These are phyloP conservation scores for Epinephelus malabaricus DNA, from an alignment of 2,797 vertebrate species.

Conservation along the genomic window DNA sequence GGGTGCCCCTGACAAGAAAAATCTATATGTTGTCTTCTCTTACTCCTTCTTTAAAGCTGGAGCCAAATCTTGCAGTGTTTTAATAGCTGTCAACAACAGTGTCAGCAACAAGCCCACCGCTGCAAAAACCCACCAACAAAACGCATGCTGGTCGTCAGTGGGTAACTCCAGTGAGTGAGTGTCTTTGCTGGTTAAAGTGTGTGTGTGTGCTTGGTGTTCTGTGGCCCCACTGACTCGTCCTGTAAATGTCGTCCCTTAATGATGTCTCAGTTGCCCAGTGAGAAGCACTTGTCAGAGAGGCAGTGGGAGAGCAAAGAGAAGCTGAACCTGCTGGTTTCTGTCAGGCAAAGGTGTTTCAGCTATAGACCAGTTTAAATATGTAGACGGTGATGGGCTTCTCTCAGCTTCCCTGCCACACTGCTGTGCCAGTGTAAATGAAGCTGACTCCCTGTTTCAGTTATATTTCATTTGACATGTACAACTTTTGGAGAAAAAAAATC, in stretches of 20 bases:
- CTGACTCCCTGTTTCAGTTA: neutral
- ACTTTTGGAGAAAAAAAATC: neutral
- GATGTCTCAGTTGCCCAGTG: slow-evolving; percentile 76
- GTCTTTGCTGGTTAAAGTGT: slow-evolving; percentile 34
- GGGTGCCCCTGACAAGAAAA: slow-evolving; percentile 85
- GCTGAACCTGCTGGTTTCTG: slow-evolving; percentile 45
- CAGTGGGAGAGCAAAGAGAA: slow-evolving; percentile 41
- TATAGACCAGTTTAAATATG: slow-evolving; percentile 51
- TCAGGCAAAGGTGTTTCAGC: slow-evolving; percentile 46
- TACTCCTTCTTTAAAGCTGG: slow-evolving; percentile 80
- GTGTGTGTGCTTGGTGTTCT: slow-evolving; percentile 23
- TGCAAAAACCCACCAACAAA: slow-evolving; percentile 40
- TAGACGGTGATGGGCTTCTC: slow-evolving; percentile 13
- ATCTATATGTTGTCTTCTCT: slow-evolving; percentile 88
- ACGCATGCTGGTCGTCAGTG: slow-evolving; percentile 60
- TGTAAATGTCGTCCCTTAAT: slow-evolving; percentile 77
- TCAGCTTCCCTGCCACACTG: slow-evolving; percentile 21
- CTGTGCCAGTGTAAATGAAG: slow-evolving; percentile 4
- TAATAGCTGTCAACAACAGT: slow-evolving; percentile 83
- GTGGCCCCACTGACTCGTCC: slow-evolving; percentile 60
- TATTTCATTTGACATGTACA: slow-evolving; percentile 39
- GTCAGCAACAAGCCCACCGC: slow-evolving; percentile 64
- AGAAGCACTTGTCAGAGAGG: slow-evolving; percentile 65
- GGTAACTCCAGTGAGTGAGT: slow-evolving; percentile 59
- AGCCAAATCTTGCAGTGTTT: slow-evolving; percentile 81